Percentiles rank a stretch among this genome's conserved stretches.
Conservation (phyloP, 2,888 invertebrate genomes). For the Furcula furcula region DNA sequence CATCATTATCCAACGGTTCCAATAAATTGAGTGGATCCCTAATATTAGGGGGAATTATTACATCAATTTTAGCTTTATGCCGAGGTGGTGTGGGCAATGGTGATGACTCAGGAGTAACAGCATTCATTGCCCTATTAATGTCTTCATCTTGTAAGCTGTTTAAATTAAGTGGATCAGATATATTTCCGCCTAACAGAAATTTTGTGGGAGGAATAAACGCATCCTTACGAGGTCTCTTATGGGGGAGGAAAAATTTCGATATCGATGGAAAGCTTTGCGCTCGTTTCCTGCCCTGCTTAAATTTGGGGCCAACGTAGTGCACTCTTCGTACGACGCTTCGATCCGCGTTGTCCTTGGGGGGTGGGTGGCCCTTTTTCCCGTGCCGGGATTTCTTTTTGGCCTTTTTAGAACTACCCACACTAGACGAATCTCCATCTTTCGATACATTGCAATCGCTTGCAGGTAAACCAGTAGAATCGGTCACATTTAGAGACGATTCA, state of each 20-base stretch:
- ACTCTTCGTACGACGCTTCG: slow-evolving; percentile 63
- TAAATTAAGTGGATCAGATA: slow-evolving; percentile 96
- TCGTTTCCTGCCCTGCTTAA: slow-evolving; percentile 83
- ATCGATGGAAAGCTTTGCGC: slow-evolving; percentile 85
- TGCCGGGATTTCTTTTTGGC: slow-evolving; percentile 72
- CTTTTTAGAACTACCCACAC: slow-evolving; percentile 55
- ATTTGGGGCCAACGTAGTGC: slow-evolving; percentile 68
- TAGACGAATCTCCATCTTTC: slow-evolving; percentile 56
- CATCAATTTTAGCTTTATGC: slow-evolving; percentile 91
- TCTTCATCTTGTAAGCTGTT: slow-evolving; percentile 94
- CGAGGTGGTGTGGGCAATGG: slow-evolving; percentile 93
- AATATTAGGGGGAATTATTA: slow-evolving; percentile 95
- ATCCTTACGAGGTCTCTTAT: slow-evolving; percentile 88
- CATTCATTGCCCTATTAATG: slow-evolving; percentile 89
- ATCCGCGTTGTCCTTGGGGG: slow-evolving; percentile 64
- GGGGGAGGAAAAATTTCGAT: slow-evolving; percentile 88
- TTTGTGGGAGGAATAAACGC: slow-evolving; percentile 94
- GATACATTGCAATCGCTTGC: slow-evolving; percentile 50
- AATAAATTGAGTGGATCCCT: slow-evolving; percentile 95
- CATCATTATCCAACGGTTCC: slow-evolving; percentile 89
- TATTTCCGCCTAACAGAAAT: slow-evolving; percentile 96
- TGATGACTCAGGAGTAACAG: slow-evolving; percentile 95
- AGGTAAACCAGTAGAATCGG: slow-evolving; percentile 37
- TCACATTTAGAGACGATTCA: slow-evolving; percentile 47
- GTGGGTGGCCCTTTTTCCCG: slow-evolving; percentile 65